Evolutionary conservation across 2,797 vertebrate species (phyloP).

Genomic region (Periparus ater): DNA sequence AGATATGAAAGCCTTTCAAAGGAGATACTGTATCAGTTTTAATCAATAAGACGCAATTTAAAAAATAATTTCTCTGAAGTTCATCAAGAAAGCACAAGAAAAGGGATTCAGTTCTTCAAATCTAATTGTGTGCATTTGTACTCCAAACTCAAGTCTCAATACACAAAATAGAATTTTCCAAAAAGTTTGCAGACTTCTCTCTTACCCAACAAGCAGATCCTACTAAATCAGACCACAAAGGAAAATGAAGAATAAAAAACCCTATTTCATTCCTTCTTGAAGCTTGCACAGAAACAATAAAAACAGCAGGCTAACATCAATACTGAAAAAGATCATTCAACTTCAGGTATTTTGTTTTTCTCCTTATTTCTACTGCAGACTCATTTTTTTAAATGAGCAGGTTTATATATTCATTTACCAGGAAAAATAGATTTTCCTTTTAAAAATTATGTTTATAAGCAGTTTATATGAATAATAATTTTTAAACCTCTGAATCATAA

Average conservation of each 20-base stretch:
- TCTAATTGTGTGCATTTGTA: not conserved
- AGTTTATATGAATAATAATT: not conserved
- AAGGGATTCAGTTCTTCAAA: not conserved
- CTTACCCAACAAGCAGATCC: not conserved
- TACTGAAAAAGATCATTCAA: not conserved
- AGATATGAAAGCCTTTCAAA: not conserved
- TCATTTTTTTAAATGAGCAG: not conserved
- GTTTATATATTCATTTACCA: not conserved
- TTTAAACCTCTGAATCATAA: not conserved
- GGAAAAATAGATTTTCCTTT: not conserved
- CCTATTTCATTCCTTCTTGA: not conserved
- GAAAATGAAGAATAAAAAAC: not conserved
- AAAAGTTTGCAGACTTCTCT: not conserved
- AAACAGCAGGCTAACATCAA: not conserved
- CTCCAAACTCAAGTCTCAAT: not conserved
- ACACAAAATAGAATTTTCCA: not conserved
- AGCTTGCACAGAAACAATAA: not conserved
- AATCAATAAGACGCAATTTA: slow-evolving; percentile 1
- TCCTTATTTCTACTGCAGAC: not conserved
- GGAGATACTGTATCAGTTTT: not conserved
- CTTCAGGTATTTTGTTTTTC: not conserved
- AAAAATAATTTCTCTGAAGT: slow-evolving; percentile 22
- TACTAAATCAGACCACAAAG: not conserved
- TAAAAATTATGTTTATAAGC: accelerated
- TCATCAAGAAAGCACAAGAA: not conserved